phyloP scores from a whole-genome alignment of 2,888 invertebrate genomes.

The Pristionchus exspectatus region DNA sequence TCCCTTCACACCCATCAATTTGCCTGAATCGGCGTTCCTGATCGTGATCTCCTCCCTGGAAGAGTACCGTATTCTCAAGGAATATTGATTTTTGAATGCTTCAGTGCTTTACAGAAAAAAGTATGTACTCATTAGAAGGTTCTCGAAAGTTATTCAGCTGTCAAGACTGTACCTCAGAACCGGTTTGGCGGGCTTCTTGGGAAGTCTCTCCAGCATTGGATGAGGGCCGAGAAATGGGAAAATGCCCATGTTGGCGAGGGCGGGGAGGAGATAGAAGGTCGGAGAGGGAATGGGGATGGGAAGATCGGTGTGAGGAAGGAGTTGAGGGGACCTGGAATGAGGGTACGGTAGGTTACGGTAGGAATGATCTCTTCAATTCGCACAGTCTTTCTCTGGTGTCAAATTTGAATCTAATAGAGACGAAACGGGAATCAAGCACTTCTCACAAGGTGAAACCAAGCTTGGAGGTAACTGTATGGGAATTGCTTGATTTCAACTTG shows the following conservation, averaged over 20 bases:
- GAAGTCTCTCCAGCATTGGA: neutral
- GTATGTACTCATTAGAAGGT: neutral
- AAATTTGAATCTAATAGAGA: too few species aligned
- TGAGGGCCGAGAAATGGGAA: slow-evolving; percentile 50
- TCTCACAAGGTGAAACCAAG: too few species aligned
- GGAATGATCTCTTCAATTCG: neutral
- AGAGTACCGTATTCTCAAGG: slow-evolving; percentile 81
- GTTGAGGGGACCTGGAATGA: slow-evolving; percentile 21
- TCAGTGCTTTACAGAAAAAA: neutral
- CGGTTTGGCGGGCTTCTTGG: slow-evolving; percentile 50
- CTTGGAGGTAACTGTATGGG: too few species aligned
- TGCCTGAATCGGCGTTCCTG: slow-evolving; percentile 94
- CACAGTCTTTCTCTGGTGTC: neutral
- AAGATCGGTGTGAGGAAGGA: slow-evolving; percentile 17
- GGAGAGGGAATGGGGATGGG: slow-evolving; percentile 53
- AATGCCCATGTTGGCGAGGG: slow-evolving; percentile 52
- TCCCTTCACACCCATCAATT: slow-evolving; percentile 88
- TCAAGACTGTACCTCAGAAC: slow-evolving; percentile 25
- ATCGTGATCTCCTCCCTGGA: slow-evolving; percentile 96
- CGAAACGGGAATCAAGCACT: too few species aligned
- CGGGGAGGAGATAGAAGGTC: slow-evolving; percentile 51
- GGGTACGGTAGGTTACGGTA: slow-evolving; percentile 35
- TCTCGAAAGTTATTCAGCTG: neutral
- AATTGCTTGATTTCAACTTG: too few species aligned
- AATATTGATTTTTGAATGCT: neutral